phyloP scores from a whole-genome alignment of 2,113 vertebrate genomes.

The Syngnathus scovelli region DNA sequence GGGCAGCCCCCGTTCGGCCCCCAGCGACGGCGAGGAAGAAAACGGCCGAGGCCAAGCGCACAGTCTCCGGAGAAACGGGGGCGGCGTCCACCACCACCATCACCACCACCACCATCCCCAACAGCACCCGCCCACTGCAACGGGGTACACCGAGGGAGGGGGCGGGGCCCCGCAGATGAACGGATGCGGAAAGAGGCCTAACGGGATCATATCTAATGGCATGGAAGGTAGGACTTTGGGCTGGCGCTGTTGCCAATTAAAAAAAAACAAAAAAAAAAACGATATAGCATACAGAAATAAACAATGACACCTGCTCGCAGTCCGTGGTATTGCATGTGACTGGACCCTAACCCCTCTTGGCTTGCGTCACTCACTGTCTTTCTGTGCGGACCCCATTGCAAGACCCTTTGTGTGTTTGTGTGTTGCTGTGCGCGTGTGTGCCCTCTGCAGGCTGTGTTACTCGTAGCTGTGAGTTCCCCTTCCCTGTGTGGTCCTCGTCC shows the following conservation, averaged over 20 bases:
- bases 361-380: constrained; percentile 8
- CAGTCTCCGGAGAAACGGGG: constrained; percentile 57
- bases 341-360: not conserved
- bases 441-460: constrained; percentile 69
- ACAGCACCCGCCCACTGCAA: constrained; percentile 77
- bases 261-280: not conserved
- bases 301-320: constrained; percentile 33
- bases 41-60: constrained; percentile 64
- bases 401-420: constrained; percentile 47
- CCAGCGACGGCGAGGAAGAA: constrained; percentile 61
- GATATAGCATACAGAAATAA: not conserved
- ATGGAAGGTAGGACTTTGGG: constrained; percentile 71
- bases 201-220: constrained; percentile 68
- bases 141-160: constrained; percentile 68
- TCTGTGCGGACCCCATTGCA: constrained; percentile 39
- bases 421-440: constrained; percentile 51
- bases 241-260: not conserved
- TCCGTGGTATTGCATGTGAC: constrained; percentile 15
- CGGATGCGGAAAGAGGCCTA: constrained; percentile 65
- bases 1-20: constrained; percentile 50
- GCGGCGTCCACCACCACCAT: constrained; percentile 27
- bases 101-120: constrained; percentile 19
- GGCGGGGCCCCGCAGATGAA: constrained; percentile 46
- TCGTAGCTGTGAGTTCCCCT: constrained; percentile 75
- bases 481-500: constrained; percentile 67